Evolutionary conservation across 2,113 vertebrate species (phyloP), one percentile per base, ranked within the genome.

Genomic region (Neotragus pygmaeus): DNA sequence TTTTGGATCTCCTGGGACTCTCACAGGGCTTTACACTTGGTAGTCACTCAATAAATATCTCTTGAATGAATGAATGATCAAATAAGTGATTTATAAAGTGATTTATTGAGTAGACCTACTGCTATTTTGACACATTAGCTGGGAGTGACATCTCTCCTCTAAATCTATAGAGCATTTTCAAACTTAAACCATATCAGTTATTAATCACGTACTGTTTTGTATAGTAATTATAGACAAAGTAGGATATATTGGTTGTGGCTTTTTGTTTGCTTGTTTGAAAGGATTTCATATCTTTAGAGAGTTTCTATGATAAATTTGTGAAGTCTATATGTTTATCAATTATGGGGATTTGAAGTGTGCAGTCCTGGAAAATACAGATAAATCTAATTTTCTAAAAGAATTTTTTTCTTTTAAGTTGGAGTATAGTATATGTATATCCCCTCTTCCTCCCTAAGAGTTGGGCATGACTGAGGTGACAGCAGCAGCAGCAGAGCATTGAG

Each of bases 211-310:
- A 75, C 30, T 58, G 2, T 51, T 83, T 77, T 83, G 6, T 45
- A n/a, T 23, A 84, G 17, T 83, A 80, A 45, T 64, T 97, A 83
- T 7, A 93, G 27, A 28, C 36, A 81, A 75, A 91, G 19, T 73
- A 55, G 70, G 47, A 23, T 60, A 47, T 49, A 10, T 90, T 23
- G 25, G 23, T 53, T 36, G 13, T 80, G 28, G 19, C 25, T 75
- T 73, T 73, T 73, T 25, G 36, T 73, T 73, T 73, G 66, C 21
- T 73, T 73, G 66, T 25, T 73, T 73, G 66, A 73, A 73, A 73
- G 36, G 11, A 73, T 73, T 88, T 36, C 6, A 3, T 47, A 25
- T 45, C 3, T 25, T 95, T 10, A 6, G 10, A 87, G 13, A 53
- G 16, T 88, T 96, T 70, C 23, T 55, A 16, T 19, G 66, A 25